These are phyloP conservation scores for Orthosia gothica DNA, from an alignment of 2,888 invertebrate genomes.

Conservation along the genomic window DNA sequence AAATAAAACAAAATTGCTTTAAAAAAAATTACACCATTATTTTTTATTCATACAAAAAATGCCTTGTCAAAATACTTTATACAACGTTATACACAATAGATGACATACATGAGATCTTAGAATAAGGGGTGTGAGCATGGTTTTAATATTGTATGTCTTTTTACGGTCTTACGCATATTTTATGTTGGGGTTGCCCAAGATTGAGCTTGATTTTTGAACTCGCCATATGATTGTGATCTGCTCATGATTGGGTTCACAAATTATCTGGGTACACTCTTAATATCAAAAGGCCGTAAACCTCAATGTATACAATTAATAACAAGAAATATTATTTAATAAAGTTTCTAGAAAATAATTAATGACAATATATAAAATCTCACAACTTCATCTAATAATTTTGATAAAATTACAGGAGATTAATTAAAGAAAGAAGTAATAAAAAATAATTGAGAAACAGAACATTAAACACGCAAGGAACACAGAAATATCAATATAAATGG, in stretches of 20 bases:
- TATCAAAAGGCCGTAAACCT: not conserved
- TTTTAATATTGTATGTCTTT: constrained; percentile 15
- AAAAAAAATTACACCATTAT: constrained; percentile 85
- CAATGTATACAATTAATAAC: not conserved
- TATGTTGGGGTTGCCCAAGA: not conserved
- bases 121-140: constrained; percentile 55
- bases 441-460: too few relatives aligned
- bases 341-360: not conserved
- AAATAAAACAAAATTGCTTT: constrained; percentile 66
- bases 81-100: constrained; percentile 81
- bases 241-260: not conserved
- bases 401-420: not conserved
- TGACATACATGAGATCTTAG: constrained; percentile 59
- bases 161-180: constrained; percentile 11
- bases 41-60: constrained; percentile 83
- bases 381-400: not conserved
- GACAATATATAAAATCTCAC: not conserved
- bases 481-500: too few relatives aligned
- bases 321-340: not conserved
- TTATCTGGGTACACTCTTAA: not conserved
- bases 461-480: too few relatives aligned
- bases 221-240: not conserved
- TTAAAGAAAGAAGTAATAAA: too few relatives aligned
- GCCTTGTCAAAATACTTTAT: constrained; percentile 87
- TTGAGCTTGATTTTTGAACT: not conserved